These are phyloP conservation scores for Artibeus jamaicensis DNA, from an alignment of 2,797 vertebrate genomes.

Conservation along the genomic window DNA sequence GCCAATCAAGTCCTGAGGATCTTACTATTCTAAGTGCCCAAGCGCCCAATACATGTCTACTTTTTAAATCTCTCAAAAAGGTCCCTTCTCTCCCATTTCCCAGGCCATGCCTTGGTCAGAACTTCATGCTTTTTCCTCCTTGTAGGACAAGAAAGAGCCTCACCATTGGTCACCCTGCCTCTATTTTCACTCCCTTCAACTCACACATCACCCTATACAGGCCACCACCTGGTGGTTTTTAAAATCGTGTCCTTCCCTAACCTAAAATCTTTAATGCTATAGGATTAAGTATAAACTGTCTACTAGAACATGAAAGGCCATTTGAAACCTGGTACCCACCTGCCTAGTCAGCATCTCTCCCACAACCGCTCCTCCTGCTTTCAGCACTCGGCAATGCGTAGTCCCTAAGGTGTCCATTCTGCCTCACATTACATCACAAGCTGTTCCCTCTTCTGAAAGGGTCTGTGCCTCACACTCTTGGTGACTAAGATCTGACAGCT, in stretches of 20 bases:
- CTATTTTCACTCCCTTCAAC: not conserved
- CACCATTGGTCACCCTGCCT: not conserved
- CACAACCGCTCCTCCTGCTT: not conserved
- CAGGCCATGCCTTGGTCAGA: not conserved
- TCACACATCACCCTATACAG: not conserved
- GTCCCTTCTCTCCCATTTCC: not conserved
- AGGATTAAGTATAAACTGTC: not conserved
- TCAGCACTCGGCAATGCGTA: rapidly evolving
- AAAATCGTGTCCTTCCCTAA: not conserved
- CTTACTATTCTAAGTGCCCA: not conserved
- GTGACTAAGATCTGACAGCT: not conserved
- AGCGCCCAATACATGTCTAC: not conserved
- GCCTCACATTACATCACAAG: not conserved
- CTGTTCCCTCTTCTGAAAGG: not conserved
- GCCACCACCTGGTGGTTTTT: not conserved
- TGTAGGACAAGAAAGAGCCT: not conserved
- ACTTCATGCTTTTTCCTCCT: not conserved
- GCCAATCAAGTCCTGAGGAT: not conserved
- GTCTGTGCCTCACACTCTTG: not conserved
- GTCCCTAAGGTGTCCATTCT: not conserved
- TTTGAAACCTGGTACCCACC: not conserved
- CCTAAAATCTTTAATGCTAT: not conserved
- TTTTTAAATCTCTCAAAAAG: not conserved
- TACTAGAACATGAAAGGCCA: not conserved
- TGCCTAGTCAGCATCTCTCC: not conserved